Evolutionary conservation across 2,888 invertebrate genomes (phyloP).

Genomic region (Coelopa pilipes): DNA sequence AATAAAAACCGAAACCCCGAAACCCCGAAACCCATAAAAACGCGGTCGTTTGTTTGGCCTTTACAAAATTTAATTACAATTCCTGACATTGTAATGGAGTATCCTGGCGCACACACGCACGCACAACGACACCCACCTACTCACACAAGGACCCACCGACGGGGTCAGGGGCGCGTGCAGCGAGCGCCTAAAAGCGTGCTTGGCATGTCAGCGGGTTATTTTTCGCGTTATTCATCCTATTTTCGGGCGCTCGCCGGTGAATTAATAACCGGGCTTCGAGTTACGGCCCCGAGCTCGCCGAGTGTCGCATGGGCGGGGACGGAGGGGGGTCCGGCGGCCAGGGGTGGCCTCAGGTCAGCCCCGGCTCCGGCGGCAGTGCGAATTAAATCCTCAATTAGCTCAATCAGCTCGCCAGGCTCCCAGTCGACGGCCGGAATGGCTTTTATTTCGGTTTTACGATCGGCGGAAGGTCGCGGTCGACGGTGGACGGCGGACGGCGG

Average conservation of each 20-base stretch:
- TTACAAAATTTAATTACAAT: constrained; percentile 14
- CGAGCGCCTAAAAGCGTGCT: not conserved
- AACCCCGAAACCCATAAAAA: not conserved
- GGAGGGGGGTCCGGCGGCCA: not conserved
- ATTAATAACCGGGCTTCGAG: not conserved
- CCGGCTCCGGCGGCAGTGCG: too few relatives aligned
- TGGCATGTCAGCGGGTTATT: constrained; percentile 18
- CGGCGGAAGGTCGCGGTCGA: too few relatives aligned
- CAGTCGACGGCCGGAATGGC: too few relatives aligned
- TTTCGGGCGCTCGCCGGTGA: constrained; percentile 8
- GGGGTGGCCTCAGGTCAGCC: too few relatives aligned
- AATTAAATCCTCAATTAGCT: too few relatives aligned
- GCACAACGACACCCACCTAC: not conserved
- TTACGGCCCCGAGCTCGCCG: not conserved
- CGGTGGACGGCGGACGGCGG: too few relatives aligned
- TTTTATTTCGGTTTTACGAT: too few relatives aligned
- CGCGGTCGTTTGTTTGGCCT: not conserved
- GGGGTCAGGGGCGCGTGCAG: too few relatives aligned
- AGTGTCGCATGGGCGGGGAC: not conserved
- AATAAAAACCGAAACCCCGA: not conserved
- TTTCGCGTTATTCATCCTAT: not conserved
- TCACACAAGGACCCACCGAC: not conserved
- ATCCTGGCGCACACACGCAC: not conserved
- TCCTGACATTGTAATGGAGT: not conserved
- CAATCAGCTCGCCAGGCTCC: too few relatives aligned